Evolutionary conservation across 2,113 vertebrate genomes (phyloP).

Genomic region (Mirounga angustirostris): DNA sequence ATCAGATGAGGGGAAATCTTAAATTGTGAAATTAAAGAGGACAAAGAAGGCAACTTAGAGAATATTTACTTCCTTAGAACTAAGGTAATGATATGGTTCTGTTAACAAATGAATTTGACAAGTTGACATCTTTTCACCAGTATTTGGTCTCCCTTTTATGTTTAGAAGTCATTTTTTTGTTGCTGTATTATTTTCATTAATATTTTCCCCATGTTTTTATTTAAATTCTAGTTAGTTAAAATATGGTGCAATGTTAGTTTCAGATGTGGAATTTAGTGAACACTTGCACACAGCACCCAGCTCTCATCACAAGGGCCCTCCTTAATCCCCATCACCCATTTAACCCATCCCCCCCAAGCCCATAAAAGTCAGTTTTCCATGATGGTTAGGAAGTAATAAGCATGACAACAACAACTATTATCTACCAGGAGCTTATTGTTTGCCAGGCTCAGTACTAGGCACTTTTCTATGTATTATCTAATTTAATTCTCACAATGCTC

Average conservation of each 20-base stretch:
- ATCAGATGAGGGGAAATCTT: neutral
- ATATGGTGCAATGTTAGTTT: neutral
- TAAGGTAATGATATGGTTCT: neutral
- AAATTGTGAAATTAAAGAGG: constrained; percentile 27
- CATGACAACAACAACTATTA: neutral
- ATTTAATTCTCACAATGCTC: constrained; percentile 8
- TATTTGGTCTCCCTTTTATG: neutral
- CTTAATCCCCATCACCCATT: neutral
- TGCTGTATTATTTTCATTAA: neutral
- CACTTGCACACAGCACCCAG: neutral
- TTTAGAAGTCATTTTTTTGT: neutral
- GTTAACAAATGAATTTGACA: constrained; percentile 4
- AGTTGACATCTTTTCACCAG: neutral
- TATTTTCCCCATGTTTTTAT: neutral
- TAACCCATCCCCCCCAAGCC: neutral
- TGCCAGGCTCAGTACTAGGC: neutral
- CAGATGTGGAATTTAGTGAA: neutral
- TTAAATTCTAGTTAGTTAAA: neutral
- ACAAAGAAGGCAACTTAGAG: neutral
- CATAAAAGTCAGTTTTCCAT: neutral
- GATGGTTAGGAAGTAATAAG: neutral
- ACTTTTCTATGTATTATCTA: neutral
- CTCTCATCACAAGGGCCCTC: neutral
- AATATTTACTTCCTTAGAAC: constrained; percentile 23
- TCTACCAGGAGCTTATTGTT: neutral